Base-by-base conservation (phyloP, 2,113 vertebrate genomes). In the Psittacula cyanocephala region DNA sequence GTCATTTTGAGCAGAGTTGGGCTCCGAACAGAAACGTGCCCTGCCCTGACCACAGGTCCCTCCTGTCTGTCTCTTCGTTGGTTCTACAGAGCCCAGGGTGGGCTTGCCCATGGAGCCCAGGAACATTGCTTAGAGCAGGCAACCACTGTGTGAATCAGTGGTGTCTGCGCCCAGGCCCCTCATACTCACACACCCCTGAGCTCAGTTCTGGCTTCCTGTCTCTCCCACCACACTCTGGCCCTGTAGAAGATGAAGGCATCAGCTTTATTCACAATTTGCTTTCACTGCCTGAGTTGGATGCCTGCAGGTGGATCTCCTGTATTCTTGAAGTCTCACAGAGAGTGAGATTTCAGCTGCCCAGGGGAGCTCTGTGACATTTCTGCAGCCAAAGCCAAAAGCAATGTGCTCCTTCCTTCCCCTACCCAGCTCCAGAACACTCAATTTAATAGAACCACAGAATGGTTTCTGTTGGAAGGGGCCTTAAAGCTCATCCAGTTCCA, bases 81-180 rank as follows among this genome's bases (percentile, higher is more conserved):
- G 46, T 15, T 52, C 43, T 43, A 43, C 22, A 68, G 28, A 79
- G 4, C 27, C 35, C 46, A 24, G 29, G 3, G 9, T 64, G 49
- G 28, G 7, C 23, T 57, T 50, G 18, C 4, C 19, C 3, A 0
- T 25, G 37, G 43, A 59, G 7, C 20, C 9, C 19, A n/a, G 1
- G 1, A 31, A 20, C 43, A 13, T 10, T n/a, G 17, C 11, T 27
- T 29, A 65, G 29, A 52, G 55, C 39, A 74, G 50, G 7, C 9
- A 59, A 33, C 16, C 3, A 2, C 22, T 53, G 15, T 83, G 33
- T 47, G 25, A 27, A 35, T 16, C 29, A 53, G 29, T 17, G 9
- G 3, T 37, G 27, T 60, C 39, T 67, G 39, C 17, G 31, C 16
- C 20, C 50, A 65, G n/a, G 25, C 6, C 24, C 4, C 33, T 52